Base-by-base conservation (phyloP, 2,113 vertebrate species). In the Lathamus discolor region DNA sequence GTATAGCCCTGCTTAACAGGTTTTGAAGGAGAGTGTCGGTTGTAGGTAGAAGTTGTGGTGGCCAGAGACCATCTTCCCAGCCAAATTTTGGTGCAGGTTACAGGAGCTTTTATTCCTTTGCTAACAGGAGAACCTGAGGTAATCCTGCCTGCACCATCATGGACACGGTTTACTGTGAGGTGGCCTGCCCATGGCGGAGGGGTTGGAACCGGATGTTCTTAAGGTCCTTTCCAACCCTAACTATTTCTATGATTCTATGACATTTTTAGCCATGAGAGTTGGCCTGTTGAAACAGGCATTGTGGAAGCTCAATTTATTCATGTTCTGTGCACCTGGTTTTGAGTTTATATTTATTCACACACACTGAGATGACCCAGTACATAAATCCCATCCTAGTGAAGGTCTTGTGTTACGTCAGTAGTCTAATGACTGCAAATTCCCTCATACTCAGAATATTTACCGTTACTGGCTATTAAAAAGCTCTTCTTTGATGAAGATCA, bases 81-180 rank as follows among this genome's bases (percentile, higher is more conserved):
- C 4, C n/a, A 35, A 18, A 35, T 35, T 33, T 27, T 13, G 6
- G 25, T 35, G 48, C 9, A 18, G 11, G 10, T n/a, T 48, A 17
- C 3, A 0, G 15, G 13, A 17, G 2, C 13, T 35, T 82, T 29
- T 37, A 28, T 72, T 72, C 43, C 29, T 49, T 14, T 28, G 13
- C 49, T 41, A 49, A 9, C 37, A 72, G 31, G 62, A 54, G 9
- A 24, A 6, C 9, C 25, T 68, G 7, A 9, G 23, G 39, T 33
- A 3, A 3, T 31, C 11, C 24, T 35, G 22, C 46, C 20, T 14
- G 3, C 9, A 0, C 17, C 25, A 4, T 31, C 48, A 5, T 1
- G 1, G 13, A 7, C 54, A 43, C 6, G 43, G 43, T 43, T 43
- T 43, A 43, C 13, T 43, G 43, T 17, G 43, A 43, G 43, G 43